A percentile compares a stretch with the other conserved stretches of the same genome.
Evolutionary conservation across 2,888 invertebrate genomes (phyloP).

Genomic region (Resseliella maxima): DNA sequence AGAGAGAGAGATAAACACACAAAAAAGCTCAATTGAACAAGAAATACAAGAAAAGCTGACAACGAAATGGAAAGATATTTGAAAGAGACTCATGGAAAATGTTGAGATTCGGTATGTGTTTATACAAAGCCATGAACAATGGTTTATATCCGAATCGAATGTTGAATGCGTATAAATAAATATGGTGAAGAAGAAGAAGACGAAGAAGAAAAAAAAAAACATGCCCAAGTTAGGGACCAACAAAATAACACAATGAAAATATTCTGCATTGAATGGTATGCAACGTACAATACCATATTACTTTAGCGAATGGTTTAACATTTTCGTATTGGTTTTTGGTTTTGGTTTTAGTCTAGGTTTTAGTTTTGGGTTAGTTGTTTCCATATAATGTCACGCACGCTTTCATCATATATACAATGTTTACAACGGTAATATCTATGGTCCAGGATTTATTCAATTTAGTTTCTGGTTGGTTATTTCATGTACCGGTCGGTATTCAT

Average conservation of each 20-base stretch:
- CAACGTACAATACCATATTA: neutral
- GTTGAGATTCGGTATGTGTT: neutral
- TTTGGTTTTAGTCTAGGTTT: neutral
- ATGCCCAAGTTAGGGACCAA: neutral
- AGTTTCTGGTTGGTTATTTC: neutral
- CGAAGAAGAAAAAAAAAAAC: too few relatives aligned
- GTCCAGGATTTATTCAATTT: constrained; percentile 15
- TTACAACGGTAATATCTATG: neutral
- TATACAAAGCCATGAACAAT: neutral
- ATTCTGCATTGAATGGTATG: neutral
- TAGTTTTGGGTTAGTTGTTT: neutral
- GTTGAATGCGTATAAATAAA: neutral
- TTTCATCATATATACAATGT: too few relatives aligned
- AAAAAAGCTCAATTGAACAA: neutral
- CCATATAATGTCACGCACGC: neutral
- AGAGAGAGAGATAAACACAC: too few relatives aligned
- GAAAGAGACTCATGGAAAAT: neutral
- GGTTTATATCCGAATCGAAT: neutral
- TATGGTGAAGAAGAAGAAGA: neutral
- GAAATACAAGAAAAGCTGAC: neutral
- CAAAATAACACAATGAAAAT: neutral
- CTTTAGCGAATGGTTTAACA: too few relatives aligned
- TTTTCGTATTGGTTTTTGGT: too few relatives aligned
- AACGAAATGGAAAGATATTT: neutral
- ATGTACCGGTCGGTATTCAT: neutral